A percentile compares a stretch with the other conserved stretches of the same genome.
Evolutionary conservation across 2,113 vertebrate species (phyloP).

Genomic region (Crotalus horridus): DNA sequence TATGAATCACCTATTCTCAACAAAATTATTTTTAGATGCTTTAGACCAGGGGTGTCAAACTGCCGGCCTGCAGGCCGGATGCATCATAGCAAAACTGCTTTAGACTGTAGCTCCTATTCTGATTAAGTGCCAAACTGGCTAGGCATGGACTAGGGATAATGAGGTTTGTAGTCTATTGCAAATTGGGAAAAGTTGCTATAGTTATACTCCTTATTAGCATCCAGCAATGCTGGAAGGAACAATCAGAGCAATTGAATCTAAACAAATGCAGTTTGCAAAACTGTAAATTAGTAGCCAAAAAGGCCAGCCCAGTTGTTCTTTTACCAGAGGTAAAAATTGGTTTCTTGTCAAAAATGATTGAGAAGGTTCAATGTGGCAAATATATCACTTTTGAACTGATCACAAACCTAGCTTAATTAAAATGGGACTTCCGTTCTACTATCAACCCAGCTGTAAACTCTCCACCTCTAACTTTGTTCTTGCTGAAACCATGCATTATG

Average conservation of each 20-base stretch:
- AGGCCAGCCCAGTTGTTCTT: not conserved
- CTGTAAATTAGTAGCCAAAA: not conserved
- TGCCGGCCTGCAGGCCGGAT: too few relatives aligned
- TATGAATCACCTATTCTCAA: not conserved
- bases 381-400: not conserved
- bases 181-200: not conserved
- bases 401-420: not conserved
- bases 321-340: not conserved
- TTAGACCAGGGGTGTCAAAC: not conserved
- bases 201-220: not conserved
- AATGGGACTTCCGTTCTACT: not conserved
- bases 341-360: not conserved
- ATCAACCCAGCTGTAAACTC: not conserved
- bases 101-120: not conserved
- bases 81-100: not conserved
- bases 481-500: not conserved
- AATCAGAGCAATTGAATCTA: not conserved
- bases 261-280: not conserved
- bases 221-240: not conserved
- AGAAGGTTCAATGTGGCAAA: not conserved
- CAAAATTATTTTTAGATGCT: not conserved
- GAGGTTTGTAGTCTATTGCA: not conserved
- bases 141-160: not conserved
- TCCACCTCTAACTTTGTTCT: not conserved
- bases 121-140: not conserved